Evolutionary conservation across 2,888 invertebrate genomes (phyloP), one percentile per base, ranked within the genome.

Genomic region (Diarsia brunnea): DNA sequence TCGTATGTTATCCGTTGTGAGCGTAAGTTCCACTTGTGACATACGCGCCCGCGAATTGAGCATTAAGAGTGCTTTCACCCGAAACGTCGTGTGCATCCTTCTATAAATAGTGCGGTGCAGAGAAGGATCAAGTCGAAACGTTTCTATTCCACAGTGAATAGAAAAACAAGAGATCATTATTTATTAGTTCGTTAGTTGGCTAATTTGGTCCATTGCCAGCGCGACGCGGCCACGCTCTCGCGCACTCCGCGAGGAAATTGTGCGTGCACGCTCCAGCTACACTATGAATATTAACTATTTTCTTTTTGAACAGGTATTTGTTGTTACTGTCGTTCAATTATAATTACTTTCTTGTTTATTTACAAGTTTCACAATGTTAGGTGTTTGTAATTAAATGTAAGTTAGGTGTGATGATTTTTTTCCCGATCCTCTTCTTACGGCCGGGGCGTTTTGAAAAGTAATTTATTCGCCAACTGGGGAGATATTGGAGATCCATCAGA

Each of bases 91-190:
- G 94, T 95, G 96, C 95, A 95, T 94, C 94, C 89, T 88, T 90
- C 93, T 95, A 96, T 94, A 93, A 95, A 95, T 95, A 95, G 94
- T 87, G 79, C 87, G 89, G 82, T 92, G 94, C 93, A 92, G 91
- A 92, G 89, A 87, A 92, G 95, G 95, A 95, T 94, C 94, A 92
- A 93, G 91, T 91, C 92, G 93, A 90, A 93, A 95, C 95, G 94
- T 94, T 95, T 96, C 96, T 96, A 96, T 96, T 95, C 94, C 93
- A 92, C 92, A 91, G 89, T 91, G 94, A 94, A 95, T 95, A 95
- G 96, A 96, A 96, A 96, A 96, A 96, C 95, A 96, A 96, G 95
- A 96, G 96, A 96, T 94, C 93, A 96, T 96, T 95, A 96, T 96
- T 96, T 96, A 96, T 96, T 96, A 96, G 95, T 96, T 95, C 93